Conservation (phyloP, 2,113 vertebrate species). For the Bambusicola thoracicus region DNA sequence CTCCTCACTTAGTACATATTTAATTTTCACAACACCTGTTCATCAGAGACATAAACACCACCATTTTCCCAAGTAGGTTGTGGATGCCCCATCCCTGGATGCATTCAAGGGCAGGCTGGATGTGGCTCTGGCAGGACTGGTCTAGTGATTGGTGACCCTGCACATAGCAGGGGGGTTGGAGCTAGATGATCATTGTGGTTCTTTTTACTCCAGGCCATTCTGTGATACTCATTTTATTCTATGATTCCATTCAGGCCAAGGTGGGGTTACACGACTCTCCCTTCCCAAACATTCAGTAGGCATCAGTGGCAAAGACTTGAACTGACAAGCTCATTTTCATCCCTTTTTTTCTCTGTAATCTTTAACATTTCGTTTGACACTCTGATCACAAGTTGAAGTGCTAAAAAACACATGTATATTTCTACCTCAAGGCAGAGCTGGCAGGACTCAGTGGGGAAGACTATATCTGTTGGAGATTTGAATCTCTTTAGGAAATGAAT, state of each 20-base stretch:
- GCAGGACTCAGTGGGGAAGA: neutral
- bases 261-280: neutral
- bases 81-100: no score
- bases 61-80: fast-evolving
- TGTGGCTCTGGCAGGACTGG: no score
- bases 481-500: neutral
- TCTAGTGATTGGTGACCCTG: no score
- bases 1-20: neutral
- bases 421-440: neutral
- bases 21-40: neutral
- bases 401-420: neutral
- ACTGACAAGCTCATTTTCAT: neutral
- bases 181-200: no score
- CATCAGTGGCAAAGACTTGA: neutral
- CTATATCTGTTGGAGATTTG: neutral
- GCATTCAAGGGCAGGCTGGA: no score
- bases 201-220: no score
- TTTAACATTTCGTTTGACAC: neutral
- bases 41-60: neutral
- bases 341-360: neutral
- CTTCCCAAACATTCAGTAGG: neutral
- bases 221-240: no score
- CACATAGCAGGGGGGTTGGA: no score
- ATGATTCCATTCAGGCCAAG: neutral
- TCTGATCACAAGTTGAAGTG: neutral